A percentile compares a stretch with the other conserved stretches of the same genome.
These are phyloP conservation scores for Cryptotermes secundus DNA, from an alignment of 1,140 invertebrate species.

Conservation along the genomic window DNA sequence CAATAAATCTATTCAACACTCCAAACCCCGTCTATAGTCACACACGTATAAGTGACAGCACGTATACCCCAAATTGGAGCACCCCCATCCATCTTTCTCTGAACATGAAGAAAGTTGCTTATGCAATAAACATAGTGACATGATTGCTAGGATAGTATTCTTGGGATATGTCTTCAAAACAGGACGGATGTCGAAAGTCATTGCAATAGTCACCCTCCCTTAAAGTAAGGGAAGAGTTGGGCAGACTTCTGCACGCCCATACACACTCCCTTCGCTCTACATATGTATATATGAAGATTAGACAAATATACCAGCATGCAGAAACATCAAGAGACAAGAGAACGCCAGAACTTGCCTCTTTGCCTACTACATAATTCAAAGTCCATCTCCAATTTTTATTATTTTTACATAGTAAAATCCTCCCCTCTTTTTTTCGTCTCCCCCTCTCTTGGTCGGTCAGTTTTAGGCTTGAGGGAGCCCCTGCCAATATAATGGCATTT, in stretches of 20 bases:
- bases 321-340: slow-evolving; percentile 16
- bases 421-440: slow-evolving; percentile 25
- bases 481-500: slow-evolving; percentile 51
- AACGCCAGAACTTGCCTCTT: neutral
- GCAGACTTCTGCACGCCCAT: neutral
- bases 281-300: slow-evolving; percentile 30
- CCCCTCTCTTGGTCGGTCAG: slow-evolving; percentile 26
- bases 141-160: neutral
- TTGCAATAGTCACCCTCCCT: neutral
- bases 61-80: too few relatives aligned
- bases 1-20: too few relatives aligned
- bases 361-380: slow-evolving; percentile 31
- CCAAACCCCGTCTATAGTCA: too few relatives aligned
- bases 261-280: neutral
- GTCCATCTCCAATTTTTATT: slow-evolving; percentile 27
- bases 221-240: neutral
- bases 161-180: neutral
- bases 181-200: neutral
- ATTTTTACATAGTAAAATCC: slow-evolving; percentile 30
- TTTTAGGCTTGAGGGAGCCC: slow-evolving; percentile 38
- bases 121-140: too few relatives aligned
- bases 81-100: too few relatives aligned
- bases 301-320: slow-evolving; percentile 26
- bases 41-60: too few relatives aligned
- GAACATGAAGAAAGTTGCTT: too few relatives aligned